A percentile compares a stretch with the other conserved stretches of the same genome.
These are phyloP conservation scores for Ispidina picta DNA, from an alignment of 2,797 vertebrate species.

Conservation along the genomic window DNA sequence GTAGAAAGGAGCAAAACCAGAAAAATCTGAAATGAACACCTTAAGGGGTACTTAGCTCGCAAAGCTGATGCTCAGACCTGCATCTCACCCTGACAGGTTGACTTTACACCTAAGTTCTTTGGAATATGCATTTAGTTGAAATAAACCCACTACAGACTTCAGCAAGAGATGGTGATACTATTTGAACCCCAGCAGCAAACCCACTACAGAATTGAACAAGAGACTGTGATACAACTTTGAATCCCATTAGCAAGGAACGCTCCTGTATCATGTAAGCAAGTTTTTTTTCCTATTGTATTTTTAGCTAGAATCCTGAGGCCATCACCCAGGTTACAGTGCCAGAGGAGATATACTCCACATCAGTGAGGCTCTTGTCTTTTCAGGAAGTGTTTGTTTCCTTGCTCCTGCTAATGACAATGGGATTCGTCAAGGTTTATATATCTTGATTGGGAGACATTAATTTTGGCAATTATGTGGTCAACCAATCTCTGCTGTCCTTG, in stretches of 20 bases:
- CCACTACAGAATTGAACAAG: not conserved
- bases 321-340: not conserved
- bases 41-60: not conserved
- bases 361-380: constrained; percentile 1
- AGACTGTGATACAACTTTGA: not conserved
- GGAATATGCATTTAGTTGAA: not conserved
- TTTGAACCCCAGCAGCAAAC: not conserved
- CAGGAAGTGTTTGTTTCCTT: not conserved
- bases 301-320: not conserved
- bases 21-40: not conserved
- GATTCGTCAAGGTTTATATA: not conserved
- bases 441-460: not conserved
- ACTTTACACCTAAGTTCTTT: not conserved
- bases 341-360: not conserved
- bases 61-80: not conserved
- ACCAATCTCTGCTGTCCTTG: not conserved
- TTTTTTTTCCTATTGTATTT: not conserved
- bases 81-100: not conserved
- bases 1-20: not conserved
- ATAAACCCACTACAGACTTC: not conserved
- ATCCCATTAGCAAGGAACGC: not conserved
- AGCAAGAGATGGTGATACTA: not conserved
- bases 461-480: not conserved
- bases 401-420: not conserved
- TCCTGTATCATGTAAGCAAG: not conserved